These are phyloP conservation scores for Parnassius mnemosyne DNA, from an alignment of 2,888 invertebrate genomes.

Conservation along the genomic window DNA sequence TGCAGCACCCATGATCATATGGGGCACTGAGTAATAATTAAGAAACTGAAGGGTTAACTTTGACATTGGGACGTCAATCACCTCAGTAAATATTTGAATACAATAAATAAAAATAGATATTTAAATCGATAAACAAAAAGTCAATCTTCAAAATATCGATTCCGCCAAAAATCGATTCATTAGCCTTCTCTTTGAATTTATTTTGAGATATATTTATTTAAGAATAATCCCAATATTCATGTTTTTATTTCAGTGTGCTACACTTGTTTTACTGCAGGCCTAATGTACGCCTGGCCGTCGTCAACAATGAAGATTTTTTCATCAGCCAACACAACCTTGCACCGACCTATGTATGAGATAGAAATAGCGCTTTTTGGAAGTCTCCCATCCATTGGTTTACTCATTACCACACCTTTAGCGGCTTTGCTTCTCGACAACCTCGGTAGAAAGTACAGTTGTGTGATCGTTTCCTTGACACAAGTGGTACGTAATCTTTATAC, in stretches of 20 bases:
- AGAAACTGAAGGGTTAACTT: too few relatives aligned
- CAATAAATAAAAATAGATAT: neutral
- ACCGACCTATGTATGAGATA: constrained; percentile 36
- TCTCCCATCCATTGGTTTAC: constrained; percentile 34
- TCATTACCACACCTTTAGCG: constrained; percentile 34
- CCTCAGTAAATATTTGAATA: neutral
- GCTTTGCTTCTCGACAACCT: constrained; percentile 35
- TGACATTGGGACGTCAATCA: too few relatives aligned
- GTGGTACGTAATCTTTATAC: constrained; percentile 28
- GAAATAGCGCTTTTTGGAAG: constrained; percentile 38
- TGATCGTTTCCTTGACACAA: constrained; percentile 31
- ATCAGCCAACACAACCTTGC: constrained; percentile 35
- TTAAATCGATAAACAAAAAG: neutral
- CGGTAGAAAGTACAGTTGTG: constrained; percentile 37
- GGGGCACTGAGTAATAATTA: too few relatives aligned
- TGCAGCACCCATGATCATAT: too few relatives aligned
- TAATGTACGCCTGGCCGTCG: constrained; percentile 39
- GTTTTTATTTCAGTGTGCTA: constrained; percentile 33
- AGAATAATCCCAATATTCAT: too few relatives aligned
- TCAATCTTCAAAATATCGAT: too few relatives aligned
- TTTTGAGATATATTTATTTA: too few relatives aligned
- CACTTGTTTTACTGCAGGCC: constrained; percentile 31
- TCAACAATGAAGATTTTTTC: constrained; percentile 35
- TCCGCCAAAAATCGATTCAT: too few relatives aligned
- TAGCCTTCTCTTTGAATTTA: too few relatives aligned